A percentile compares a stretch with the other conserved stretches of the same genome.
Conservation (phyloP, 2,797 vertebrate species). For the Neosalanx taihuensis region DNA sequence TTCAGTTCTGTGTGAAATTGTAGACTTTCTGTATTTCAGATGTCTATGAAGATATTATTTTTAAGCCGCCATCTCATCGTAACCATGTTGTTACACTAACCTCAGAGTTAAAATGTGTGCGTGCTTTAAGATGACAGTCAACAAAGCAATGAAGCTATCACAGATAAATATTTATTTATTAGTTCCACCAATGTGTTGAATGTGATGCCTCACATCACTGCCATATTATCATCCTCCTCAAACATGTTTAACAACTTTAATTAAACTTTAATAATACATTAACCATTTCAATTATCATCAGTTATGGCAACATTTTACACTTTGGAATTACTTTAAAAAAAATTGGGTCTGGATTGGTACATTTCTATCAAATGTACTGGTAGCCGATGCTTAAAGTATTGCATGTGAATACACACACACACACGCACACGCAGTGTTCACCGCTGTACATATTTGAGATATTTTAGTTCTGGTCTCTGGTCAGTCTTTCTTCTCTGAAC, state of each 20-base stretch:
- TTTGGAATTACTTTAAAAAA: neutral
- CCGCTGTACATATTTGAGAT: conserved; percentile 1
- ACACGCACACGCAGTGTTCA: neutral
- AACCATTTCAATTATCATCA: neutral
- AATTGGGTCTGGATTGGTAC: neutral
- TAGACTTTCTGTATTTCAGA: conserved; percentile 59
- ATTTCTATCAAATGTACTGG: neutral
- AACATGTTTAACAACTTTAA: too few species aligned
- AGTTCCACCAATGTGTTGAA: too few species aligned
- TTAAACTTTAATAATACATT: too few species aligned
- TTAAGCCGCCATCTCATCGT: conserved; percentile 61
- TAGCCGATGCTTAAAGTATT: neutral
- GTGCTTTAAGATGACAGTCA: conserved; percentile 45
- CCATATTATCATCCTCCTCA: too few species aligned
- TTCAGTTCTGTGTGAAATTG: conserved; percentile 52
- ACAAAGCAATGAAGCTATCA: conserved; percentile 30
- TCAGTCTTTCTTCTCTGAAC: neutral
- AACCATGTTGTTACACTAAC: conserved; percentile 52
- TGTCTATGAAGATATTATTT: conserved; percentile 63
- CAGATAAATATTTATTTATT: too few species aligned
- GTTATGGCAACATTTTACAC: neutral
- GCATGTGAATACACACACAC: neutral
- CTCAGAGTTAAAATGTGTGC: conserved; percentile 61
- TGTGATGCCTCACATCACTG: too few species aligned
- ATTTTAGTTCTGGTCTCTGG: neutral